Conservation (phyloP, 2,888 invertebrate species). For the Sinohyriopsis cumingii region DNA sequence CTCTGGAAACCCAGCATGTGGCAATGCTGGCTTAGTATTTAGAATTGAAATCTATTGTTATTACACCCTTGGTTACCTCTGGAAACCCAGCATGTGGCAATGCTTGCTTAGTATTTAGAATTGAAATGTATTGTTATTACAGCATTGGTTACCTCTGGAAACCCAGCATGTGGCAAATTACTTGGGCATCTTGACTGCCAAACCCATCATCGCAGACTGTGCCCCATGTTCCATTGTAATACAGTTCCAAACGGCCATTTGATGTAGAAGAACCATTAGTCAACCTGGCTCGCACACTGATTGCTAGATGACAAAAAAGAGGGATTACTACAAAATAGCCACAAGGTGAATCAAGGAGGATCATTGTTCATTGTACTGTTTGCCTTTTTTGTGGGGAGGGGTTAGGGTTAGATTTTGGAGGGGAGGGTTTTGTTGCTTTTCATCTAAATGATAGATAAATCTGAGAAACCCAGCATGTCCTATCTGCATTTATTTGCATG, state of each 20-base stretch:
- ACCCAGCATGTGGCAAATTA: slow-evolving; percentile 50
- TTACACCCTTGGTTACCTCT: slow-evolving; percentile 22
- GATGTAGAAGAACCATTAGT: slow-evolving; percentile 44
- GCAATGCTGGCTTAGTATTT: slow-evolving; percentile 19
- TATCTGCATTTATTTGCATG: too few species aligned
- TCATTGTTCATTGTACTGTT: too few species aligned
- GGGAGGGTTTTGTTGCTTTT: too few species aligned
- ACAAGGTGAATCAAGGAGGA: too few species aligned
- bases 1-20: slow-evolving; percentile 46
- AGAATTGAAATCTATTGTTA: too few species aligned
- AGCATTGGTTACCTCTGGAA: slow-evolving; percentile 34
- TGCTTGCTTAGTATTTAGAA: too few species aligned
- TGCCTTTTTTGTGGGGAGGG: too few species aligned
- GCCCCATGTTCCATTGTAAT: slow-evolving; percentile 51
- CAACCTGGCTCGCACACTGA: slow-evolving; percentile 32
- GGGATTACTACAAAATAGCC: neutral
- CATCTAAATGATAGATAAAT: too few species aligned
- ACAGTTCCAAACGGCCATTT: slow-evolving; percentile 47
- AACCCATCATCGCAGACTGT: slow-evolving; percentile 56
- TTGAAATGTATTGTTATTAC: too few species aligned
- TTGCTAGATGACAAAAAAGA: slow-evolving; percentile 7
- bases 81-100: slow-evolving; percentile 49
- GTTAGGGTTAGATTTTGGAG: too few species aligned
- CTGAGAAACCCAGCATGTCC: too few species aligned
- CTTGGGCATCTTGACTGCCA: slow-evolving; percentile 35